A percentile compares a stretch with the other conserved stretches of the same genome.
Evolutionary conservation across 1,140 invertebrate species (phyloP).

Genomic region (Vollenhovia emeryi): DNA sequence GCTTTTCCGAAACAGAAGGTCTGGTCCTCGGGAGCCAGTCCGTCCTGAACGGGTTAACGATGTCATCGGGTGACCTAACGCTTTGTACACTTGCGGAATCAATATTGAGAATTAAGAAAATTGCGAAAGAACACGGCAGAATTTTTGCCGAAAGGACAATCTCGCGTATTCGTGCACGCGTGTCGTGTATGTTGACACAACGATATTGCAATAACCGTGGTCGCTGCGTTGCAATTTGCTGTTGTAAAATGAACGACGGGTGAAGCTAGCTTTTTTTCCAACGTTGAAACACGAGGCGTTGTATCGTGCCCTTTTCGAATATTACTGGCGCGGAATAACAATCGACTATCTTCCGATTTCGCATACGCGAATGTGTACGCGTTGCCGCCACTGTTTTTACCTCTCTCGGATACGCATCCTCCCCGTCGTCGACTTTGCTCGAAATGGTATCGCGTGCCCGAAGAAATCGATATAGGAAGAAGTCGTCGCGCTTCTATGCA

Average conservation of each 20-base stretch:
- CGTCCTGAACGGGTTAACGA: too few relatives aligned
- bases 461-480: conserved; percentile 36
- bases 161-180: not conserved
- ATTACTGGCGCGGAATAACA: conserved; percentile 63
- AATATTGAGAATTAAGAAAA: conserved; percentile 4
- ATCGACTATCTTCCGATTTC: conserved; percentile 49
- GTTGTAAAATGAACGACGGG: conserved; percentile 18
- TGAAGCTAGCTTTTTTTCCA: conserved; percentile 4
- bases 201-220: conserved; percentile 1
- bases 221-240: not conserved
- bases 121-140: not conserved
- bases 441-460: conserved; percentile 38
- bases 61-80: not conserved
- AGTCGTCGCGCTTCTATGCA: conserved; percentile 27
- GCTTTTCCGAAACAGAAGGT: too few relatives aligned
- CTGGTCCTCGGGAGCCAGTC: too few relatives aligned
- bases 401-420: not conserved
- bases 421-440: not conserved
- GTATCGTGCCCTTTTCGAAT: conserved; percentile 51
- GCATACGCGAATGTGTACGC: conserved; percentile 16
- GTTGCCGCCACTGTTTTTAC: not conserved
- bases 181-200: not conserved
- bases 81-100: not conserved
- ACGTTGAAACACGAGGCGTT: conserved; percentile 2
- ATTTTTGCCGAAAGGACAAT: not conserved